Base-by-base conservation (phyloP, 2,888 invertebrate species). In the Ophion ventricosus region DNA sequence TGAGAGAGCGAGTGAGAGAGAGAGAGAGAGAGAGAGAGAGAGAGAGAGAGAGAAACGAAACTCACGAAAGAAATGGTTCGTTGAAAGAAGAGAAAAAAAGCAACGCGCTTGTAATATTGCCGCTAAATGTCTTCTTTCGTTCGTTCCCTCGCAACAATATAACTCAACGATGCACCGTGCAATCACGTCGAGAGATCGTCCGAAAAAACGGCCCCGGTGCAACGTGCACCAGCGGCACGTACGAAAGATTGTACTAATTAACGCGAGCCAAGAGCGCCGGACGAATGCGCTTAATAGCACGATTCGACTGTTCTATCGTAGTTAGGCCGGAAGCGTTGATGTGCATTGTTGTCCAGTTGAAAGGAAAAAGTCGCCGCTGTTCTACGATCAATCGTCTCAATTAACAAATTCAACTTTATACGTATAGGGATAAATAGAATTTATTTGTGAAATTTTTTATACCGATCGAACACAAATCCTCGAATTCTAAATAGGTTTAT, bases 171-270 rank as follows among this genome's bases (percentile, higher is more conserved):
- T 72, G 29, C 40, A 57, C n/a, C 74, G 49, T 29, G 29, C 43
- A 63, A 63, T 61, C 73, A 83, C 69, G 74, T 83, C 61, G 61
- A 84, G 72, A 77, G 84, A 85, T 86, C 85, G 87, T 88, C 87
- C 83, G 82, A 20, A 75, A 63, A 74, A 59, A 76, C 25, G 54
- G 72, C 49, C 57, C 57, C 57, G 57, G 57, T 20, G 43, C 20
- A 20, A 23, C 57, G 57, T 7, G 20, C 7, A 57, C 20, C 61
- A 79, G 70, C 74, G 87, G 90, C 92, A 91, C 91, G 90, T 90
- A 90, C 89, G 80, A 87, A 43, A 91, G 91, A 92, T 92, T 92
- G 90, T 86, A 85, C 88, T 92, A 92, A 92, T 92, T 91, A 92
- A 92, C 92, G 91, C 90, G 87, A 87, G 86, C 74, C 57, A 26